A percentile compares a stretch with the other conserved stretches of the same genome.
These are phyloP conservation scores for Apotomis turbidana DNA, from an alignment of 2,888 invertebrate species.

Conservation along the genomic window DNA sequence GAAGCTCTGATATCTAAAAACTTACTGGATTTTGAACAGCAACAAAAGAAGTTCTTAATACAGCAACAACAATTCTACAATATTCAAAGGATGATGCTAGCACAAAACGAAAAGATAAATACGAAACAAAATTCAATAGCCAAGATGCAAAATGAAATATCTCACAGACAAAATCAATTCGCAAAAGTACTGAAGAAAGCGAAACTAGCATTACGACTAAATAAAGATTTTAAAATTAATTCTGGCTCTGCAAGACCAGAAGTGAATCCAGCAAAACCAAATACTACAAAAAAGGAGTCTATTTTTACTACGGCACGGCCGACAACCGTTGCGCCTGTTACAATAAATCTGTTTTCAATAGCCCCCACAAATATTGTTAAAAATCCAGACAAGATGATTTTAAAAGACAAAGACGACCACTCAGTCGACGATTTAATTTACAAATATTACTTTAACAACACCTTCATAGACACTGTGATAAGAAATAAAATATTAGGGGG, in stretches of 20 bases:
- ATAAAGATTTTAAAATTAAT: conserved; percentile 45
- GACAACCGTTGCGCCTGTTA: conserved; percentile 60
- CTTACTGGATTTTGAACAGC: conserved; percentile 67
- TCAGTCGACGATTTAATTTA: conserved; percentile 74
- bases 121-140: conserved; percentile 68
- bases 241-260: not conserved
- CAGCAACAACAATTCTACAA: conserved; percentile 74
- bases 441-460: conserved; percentile 78
- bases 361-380: conserved; percentile 56
- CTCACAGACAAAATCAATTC: conserved; percentile 71
- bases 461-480: conserved; percentile 72
- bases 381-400: conserved; percentile 67
- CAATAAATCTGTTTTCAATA: conserved; percentile 72
- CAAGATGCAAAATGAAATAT: conserved; percentile 72
- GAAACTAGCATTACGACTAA: conserved; percentile 63
- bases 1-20: conserved; percentile 64
- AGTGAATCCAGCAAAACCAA: conserved; percentile 33
- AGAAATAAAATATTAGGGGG: conserved; percentile 64
- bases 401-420: conserved; percentile 72
- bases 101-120: conserved; percentile 74
- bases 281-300: conserved; percentile 38
- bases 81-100: conserved; percentile 70
- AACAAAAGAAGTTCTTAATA: conserved; percentile 70
- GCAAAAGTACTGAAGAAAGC: conserved; percentile 71
- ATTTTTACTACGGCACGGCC: conserved; percentile 48